Evolutionary conservation across 2,113 vertebrate species (phyloP).

Genomic region (Monarcha castaneiventris): DNA sequence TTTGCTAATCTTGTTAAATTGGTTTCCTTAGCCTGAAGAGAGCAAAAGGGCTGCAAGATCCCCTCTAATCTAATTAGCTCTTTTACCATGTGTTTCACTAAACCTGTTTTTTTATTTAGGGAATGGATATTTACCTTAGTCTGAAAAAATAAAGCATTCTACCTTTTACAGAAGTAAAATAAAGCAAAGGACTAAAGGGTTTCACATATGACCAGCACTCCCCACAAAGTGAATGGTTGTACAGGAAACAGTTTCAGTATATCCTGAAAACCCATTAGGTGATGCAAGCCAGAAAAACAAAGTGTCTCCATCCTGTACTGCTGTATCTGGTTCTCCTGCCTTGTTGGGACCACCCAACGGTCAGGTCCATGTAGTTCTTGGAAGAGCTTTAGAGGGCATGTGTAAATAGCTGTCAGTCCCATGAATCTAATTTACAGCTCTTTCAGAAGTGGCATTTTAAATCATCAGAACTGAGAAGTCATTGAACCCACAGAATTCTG

Average conservation of each 20-base stretch:
- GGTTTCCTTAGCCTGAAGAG: slow-evolving; percentile 33
- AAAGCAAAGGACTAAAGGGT: slow-evolving; percentile 42
- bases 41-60: not conserved
- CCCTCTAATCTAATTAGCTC: slow-evolving; percentile 49
- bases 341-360: slow-evolving; percentile 27
- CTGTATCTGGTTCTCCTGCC: slow-evolving; percentile 1
- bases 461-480: not conserved
- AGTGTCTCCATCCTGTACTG: slow-evolving; percentile 12
- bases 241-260: slow-evolving; percentile 23
- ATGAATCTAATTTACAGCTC: not conserved
- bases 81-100: slow-evolving; percentile 36
- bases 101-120: slow-evolving; percentile 61
- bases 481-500: not conserved
- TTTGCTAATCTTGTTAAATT: slow-evolving; percentile 38
- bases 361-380: not conserved
- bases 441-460: not conserved
- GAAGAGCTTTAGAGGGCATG: not conserved
- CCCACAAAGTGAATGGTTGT: not conserved
- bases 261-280: slow-evolving; percentile 37
- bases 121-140: slow-evolving; percentile 48
- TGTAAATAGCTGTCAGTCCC: slow-evolving; percentile 5
- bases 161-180: slow-evolving; percentile 49
- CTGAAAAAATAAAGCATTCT: slow-evolving; percentile 57
- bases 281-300: slow-evolving; percentile 49
- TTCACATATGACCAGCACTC: not conserved